These are phyloP conservation scores for Halcyon senegalensis DNA, from an alignment of 2,113 vertebrate genomes.

Conservation along the genomic window DNA sequence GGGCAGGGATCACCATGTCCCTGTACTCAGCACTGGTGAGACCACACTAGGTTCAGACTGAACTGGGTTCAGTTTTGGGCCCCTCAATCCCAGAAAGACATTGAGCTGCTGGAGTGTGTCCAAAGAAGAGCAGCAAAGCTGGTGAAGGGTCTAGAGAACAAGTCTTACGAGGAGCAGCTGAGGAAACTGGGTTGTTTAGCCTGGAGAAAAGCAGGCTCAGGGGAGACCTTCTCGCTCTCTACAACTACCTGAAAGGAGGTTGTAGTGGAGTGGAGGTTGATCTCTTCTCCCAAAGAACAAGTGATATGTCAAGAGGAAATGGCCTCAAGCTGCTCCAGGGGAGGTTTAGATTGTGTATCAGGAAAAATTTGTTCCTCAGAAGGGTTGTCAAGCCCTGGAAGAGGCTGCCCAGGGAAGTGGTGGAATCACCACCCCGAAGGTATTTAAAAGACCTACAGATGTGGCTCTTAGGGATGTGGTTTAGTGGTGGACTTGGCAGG, in stretches of 20 bases:
- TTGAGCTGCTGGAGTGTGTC: not conserved
- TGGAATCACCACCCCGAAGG: not conserved
- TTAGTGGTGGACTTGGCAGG: not conserved
- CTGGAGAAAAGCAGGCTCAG: not conserved
- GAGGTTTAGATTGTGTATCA: not conserved
- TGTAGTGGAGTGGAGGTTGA: not conserved
- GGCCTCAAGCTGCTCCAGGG: not conserved
- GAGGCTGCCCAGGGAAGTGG: not conserved
- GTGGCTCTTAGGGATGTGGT: not conserved
- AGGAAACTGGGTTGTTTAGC: not conserved
- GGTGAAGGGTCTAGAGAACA: not conserved
- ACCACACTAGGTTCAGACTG: not conserved
- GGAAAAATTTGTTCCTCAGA: not conserved
- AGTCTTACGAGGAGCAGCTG: not conserved
- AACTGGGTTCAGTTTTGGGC: not conserved
- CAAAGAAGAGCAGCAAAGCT: not conserved
- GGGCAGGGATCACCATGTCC: not conserved
- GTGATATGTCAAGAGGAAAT: not conserved
- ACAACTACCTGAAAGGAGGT: not conserved
- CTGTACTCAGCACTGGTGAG: not conserved
- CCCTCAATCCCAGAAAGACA: not conserved
- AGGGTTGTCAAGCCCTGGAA: not conserved
- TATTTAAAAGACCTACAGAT: not conserved
- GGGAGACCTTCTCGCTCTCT: not conserved
- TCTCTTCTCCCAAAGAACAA: not conserved